Evolutionary conservation across 35 echinoderm and acorn worm genomes (phyloP).

Genomic region (Ophioderma brevispina): DNA sequence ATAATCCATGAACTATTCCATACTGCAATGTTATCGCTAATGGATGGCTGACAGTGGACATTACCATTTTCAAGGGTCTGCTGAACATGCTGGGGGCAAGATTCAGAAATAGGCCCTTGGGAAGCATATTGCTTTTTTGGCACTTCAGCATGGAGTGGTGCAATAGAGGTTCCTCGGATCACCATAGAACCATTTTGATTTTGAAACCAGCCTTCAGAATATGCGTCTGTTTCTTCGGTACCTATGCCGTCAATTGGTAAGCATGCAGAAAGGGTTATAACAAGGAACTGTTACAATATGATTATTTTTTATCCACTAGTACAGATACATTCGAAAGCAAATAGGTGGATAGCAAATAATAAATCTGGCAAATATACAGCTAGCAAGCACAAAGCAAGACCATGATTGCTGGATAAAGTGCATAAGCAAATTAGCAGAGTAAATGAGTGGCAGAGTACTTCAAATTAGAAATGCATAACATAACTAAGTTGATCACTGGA

Average conservation of each 20-base stretch:
- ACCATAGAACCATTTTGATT: constrained; percentile 2
- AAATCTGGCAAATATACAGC: background rate
- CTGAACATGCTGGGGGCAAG: no score
- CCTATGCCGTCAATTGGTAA: background rate
- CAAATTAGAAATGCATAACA: background rate
- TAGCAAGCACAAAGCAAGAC: background rate
- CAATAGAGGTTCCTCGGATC: background rate
- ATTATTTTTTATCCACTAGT: background rate
- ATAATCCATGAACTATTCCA: background rate
- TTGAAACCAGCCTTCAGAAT: background rate
- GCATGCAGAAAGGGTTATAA: no score
- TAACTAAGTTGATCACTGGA: no score
- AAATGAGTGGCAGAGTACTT: background rate
- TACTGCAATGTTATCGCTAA: background rate
- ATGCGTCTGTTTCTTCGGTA: background rate
- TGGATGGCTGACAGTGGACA: background rate
- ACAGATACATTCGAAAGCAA: background rate
- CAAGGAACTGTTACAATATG: background rate
- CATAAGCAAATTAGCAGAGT: no score
- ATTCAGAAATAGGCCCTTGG: no score
- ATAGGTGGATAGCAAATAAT: background rate
- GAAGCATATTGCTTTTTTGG: background rate
- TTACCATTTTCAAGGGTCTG: no score
- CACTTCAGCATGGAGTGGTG: background rate
- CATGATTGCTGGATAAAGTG: no score